phyloP scores from a whole-genome alignment of 1,140 invertebrate genomes.

The Lycorma delicatula region DNA sequence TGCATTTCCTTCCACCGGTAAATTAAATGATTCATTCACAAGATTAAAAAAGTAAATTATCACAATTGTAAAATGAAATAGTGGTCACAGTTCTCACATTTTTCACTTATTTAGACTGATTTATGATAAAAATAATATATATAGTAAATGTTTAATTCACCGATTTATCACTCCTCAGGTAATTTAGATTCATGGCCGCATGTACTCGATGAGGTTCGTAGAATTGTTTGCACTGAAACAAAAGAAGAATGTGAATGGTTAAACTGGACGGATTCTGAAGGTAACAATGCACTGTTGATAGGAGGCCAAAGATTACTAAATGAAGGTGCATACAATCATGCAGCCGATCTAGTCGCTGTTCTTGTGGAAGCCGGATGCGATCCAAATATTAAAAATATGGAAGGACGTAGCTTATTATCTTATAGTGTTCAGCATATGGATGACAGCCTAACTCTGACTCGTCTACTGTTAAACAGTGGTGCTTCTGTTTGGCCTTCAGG shows the following conservation, averaged over 20 bases:
- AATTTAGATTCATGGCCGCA: neutral
- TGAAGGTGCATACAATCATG: slow-evolving; percentile 26
- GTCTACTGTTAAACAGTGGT: slow-evolving; percentile 31
- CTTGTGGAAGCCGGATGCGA: slow-evolving; percentile 29
- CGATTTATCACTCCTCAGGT: neutral
- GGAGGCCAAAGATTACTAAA: slow-evolving; percentile 27
- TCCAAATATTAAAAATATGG: slow-evolving; percentile 27
- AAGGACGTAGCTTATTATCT: slow-evolving; percentile 30
- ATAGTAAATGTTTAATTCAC: neutral
- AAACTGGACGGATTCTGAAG: slow-evolving; percentile 32
- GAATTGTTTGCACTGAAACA: neutral
- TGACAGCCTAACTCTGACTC: slow-evolving; percentile 28
- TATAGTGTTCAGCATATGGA: slow-evolving; percentile 33
- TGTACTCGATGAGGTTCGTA: neutral
- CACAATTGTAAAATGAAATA: no score
- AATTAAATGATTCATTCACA: no score
- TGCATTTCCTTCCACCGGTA: no score
- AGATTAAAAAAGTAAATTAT: no score
- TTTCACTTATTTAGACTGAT: no score
- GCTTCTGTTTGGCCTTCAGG: slow-evolving; percentile 30
- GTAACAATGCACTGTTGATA: slow-evolving; percentile 39
- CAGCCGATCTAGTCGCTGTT: slow-evolving; percentile 23
- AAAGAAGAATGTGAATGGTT: neutral
- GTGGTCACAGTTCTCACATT: no score
- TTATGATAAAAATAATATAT: neutral